Conservation (phyloP, 2,888 invertebrate genomes). For the Pristionchus maxplancki region DNA sequence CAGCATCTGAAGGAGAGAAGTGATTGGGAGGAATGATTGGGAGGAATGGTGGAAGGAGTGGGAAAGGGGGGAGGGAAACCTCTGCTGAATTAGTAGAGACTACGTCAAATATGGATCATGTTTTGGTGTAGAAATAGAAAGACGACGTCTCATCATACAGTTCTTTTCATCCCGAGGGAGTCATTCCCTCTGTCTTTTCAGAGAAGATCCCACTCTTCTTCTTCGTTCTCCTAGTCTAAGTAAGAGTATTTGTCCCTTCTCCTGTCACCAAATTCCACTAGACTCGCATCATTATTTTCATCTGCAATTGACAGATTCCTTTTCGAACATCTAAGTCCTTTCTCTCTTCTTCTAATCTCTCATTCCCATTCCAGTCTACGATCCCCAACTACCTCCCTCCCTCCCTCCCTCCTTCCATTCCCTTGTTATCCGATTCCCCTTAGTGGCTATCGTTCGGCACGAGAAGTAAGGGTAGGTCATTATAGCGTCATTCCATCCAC, state of each 20-base stretch:
- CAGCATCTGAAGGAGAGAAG: background rate
- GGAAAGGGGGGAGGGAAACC: no score
- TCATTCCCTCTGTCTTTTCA: background rate
- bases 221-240: background rate
- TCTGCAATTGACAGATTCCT: constrained; percentile 19
- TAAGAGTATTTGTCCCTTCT: background rate
- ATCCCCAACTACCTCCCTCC: constrained; percentile 33
- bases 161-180: constrained; percentile 2
- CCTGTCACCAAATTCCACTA: background rate
- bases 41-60: background rate
- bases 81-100: background rate
- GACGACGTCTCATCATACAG: background rate
- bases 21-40: background rate
- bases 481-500: background rate
- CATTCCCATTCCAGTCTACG: background rate
- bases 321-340: background rate
- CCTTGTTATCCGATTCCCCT: constrained; percentile 10
- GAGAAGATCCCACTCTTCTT: background rate
- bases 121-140: background rate
- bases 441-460: background rate
- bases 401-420: constrained; percentile 14
- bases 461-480: constrained; percentile 8
- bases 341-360: background rate
- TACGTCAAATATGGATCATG: constrained; percentile 9
- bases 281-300: background rate